A percentile compares a stretch with the other conserved stretches of the same genome.
Evolutionary conservation across 1,140 invertebrate genomes (phyloP).

Genomic region (Orius insidiosus): DNA sequence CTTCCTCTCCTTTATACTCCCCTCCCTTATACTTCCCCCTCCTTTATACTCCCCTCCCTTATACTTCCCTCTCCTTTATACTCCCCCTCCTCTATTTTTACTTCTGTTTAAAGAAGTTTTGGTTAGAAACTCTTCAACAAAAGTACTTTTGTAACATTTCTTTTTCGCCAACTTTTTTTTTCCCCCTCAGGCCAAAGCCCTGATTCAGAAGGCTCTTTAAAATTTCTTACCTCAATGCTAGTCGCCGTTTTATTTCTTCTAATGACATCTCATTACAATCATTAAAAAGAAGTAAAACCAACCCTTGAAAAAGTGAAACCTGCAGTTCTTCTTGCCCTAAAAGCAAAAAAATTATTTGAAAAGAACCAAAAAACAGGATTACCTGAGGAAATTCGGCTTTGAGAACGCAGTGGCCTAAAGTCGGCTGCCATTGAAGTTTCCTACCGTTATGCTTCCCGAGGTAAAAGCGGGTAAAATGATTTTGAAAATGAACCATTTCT

Average conservation of each 20-base stretch:
- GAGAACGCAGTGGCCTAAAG: slow-evolving; percentile 88
- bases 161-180: not conserved
- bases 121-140: not conserved
- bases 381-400: slow-evolving; percentile 74
- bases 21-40: no score
- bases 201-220: no score
- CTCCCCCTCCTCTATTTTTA: no score
- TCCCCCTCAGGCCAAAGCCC: slow-evolving; percentile 1
- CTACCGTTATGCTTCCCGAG: slow-evolving; percentile 91
- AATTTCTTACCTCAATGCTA: slow-evolving; percentile 53
- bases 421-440: slow-evolving; percentile 96
- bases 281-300: slow-evolving; percentile 90
- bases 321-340: slow-evolving; percentile 86
- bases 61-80: no score
- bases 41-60: no score
- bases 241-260: slow-evolving; percentile 79
- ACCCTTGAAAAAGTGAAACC: slow-evolving; percentile 91
- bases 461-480: slow-evolving; percentile 96
- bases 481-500: slow-evolving; percentile 84
- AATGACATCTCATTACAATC: slow-evolving; percentile 64
- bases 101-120: no score
- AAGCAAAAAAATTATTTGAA: slow-evolving; percentile 20
- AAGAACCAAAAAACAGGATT: slow-evolving; percentile 17
- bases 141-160: slow-evolving; percentile 6
- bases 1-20: no score